phyloP scores from a whole-genome alignment of 2,113 vertebrate genomes.

The Polypterus bichir region DNA sequence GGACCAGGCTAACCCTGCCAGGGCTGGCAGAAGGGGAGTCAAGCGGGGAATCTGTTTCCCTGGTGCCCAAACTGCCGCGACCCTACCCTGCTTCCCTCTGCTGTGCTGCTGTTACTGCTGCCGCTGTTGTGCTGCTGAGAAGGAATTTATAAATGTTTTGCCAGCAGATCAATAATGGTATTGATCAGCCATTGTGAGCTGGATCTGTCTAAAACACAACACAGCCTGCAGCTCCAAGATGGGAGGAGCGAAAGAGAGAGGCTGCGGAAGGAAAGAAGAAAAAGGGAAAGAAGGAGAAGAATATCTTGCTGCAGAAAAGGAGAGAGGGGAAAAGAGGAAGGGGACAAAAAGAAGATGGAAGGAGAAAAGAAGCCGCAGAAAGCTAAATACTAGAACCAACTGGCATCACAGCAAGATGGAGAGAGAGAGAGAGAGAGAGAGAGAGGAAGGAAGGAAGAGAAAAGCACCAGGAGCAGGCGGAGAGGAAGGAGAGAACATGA shows the following conservation, averaged over 20 bases:
- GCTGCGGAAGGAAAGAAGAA: conserved; percentile 28
- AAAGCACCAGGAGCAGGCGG: too few relatives aligned
- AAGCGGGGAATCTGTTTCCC: conserved; percentile 38
- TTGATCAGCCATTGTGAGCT: conserved; percentile 74
- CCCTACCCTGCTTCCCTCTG: conserved; percentile 29
- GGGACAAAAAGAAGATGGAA: conserved; percentile 14
- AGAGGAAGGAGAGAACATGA: not conserved
- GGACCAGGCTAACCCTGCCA: conserved; percentile 40
- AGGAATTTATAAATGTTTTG: conserved; percentile 74
- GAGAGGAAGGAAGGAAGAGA: not conserved
- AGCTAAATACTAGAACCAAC: conserved; percentile 28
- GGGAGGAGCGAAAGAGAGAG: conserved; percentile 61
- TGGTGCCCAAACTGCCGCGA: conserved; percentile 40
- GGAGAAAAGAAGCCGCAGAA: not conserved
- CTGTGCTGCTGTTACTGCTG: too few relatives aligned
- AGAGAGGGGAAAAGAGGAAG: conserved; percentile 35
- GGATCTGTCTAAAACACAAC: conserved; percentile 65
- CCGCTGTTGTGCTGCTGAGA: conserved; percentile 49
- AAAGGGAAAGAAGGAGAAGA: conserved; percentile 32
- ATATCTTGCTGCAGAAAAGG: conserved; percentile 37
- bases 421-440: not conserved
- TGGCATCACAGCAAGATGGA: conserved; percentile 23
- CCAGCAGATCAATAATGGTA: conserved; percentile 68
- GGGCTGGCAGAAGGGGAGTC: conserved; percentile 33
- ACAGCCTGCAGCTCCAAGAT: conserved; percentile 59